These are phyloP conservation scores for Hirtodrosophila cameraria DNA, from an alignment of 2,888 invertebrate genomes.

Conservation along the genomic window DNA sequence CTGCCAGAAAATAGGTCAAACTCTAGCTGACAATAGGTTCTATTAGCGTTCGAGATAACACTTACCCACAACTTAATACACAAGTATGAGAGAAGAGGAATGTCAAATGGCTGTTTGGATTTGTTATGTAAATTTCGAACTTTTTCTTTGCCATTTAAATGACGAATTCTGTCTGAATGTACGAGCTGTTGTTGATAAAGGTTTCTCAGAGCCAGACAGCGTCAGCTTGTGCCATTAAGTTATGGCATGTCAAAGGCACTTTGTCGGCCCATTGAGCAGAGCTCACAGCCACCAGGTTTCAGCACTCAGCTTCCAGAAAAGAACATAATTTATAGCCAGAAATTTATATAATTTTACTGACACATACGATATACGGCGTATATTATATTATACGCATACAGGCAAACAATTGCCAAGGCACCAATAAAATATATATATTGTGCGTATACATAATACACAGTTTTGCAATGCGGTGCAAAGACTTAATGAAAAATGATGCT, in stretches of 20 bases:
- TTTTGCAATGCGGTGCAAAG: slow-evolving; percentile 59
- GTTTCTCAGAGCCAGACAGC: slow-evolving; percentile 30
- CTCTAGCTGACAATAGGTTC: slow-evolving; percentile 39
- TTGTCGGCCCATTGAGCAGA: slow-evolving; percentile 55
- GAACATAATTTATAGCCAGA: slow-evolving; percentile 55
- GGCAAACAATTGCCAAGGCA: slow-evolving; percentile 46
- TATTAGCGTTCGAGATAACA: slow-evolving; percentile 36
- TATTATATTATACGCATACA: background rate
- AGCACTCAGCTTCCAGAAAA: background rate
- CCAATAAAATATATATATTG: slow-evolving; percentile 59
- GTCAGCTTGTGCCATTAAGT: slow-evolving; percentile 41
- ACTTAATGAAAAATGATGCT: slow-evolving; percentile 69
- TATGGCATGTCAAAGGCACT: slow-evolving; percentile 51
- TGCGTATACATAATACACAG: slow-evolving; percentile 39
- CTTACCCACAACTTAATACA: slow-evolving; percentile 4
- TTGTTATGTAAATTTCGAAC: slow-evolving; percentile 49
- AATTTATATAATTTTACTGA: slow-evolving; percentile 53
- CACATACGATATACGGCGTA: slow-evolving; percentile 8
- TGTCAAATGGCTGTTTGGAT: slow-evolving; percentile 21
- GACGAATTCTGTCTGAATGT: slow-evolving; percentile 20
- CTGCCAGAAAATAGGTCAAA: slow-evolving; percentile 43
- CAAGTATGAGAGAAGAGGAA: background rate
- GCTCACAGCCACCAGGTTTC: no score
- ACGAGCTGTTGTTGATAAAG: slow-evolving; percentile 52
- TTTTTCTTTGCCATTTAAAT: slow-evolving; percentile 20